Evolutionary conservation across 2,888 invertebrate species (phyloP), one percentile per base, ranked within the genome.

Genomic region (Mesorhabditis belari): DNA sequence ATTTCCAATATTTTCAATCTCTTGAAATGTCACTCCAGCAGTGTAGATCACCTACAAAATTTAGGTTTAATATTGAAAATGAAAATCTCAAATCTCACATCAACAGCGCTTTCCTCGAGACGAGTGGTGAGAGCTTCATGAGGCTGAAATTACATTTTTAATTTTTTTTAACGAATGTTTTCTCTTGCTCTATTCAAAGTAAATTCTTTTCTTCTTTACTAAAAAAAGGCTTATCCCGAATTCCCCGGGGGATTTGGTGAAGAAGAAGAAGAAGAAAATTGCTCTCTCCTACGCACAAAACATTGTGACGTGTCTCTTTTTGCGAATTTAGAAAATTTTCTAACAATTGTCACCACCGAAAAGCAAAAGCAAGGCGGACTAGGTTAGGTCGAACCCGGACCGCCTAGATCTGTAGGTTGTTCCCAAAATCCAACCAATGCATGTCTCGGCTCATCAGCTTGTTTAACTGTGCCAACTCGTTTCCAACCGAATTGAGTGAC

Each of bases 401-500:
- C 53, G 59, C 60, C 57, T 17, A 53, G 49, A 27, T 51, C 35
- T 4, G 26, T 53, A 24, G 44, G 50, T 9, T 25, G 26, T 54
- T 9, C 44, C 54, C 49, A 19, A 27, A 55, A n/a, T 35, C 65
- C 63, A 58, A 90, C 90, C 85, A 94, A 84, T 3, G 92, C 90
- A 82, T 92, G 93, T 82, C 92, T 85, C 0, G 93, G 92, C 77
- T 92, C 90, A 81, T 94, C 94, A 51, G 71, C 75, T 83, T 94
- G 94, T 82, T 93, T 96, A 67, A 98, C 88, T 2, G 95, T 96
- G 2, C 94, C 96, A 35, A 98, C 93, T 64, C 91, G 85, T 0
- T 92, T 94, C 98, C 98, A 98, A 84, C 95, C 94, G 85, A 92
- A 98, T 77, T 89, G 88, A 80, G 88, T 87, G 69, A 98, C 85